Evolutionary conservation across 1,140 invertebrate species (phyloP).

Genomic region (Lutraria rhynchaena): DNA sequence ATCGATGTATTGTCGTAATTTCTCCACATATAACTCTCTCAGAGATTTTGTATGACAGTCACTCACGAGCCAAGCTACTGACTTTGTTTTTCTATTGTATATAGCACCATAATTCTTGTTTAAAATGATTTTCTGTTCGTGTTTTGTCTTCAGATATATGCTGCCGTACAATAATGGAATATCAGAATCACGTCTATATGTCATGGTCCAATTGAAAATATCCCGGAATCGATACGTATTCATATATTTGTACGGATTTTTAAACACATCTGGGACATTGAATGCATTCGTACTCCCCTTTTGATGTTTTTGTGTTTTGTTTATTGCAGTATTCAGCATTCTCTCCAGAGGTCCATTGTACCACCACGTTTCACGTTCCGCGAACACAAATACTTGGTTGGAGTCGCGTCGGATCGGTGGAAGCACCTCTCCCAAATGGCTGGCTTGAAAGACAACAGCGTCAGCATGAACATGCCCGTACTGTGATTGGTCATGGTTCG

Average conservation of each 20-base stretch:
- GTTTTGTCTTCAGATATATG: slow-evolving; percentile 10
- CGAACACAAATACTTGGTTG: slow-evolving; percentile 26
- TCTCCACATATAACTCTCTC: slow-evolving; percentile 83
- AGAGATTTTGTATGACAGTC: slow-evolving; percentile 84
- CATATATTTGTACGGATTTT: neutral
- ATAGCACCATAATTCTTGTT: slow-evolving; percentile 51
- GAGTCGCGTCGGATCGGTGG: neutral
- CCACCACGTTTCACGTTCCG: slow-evolving; percentile 28
- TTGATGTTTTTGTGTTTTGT: too few species aligned
- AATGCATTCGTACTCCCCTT: too few species aligned
- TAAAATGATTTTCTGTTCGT: neutral
- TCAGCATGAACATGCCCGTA: neutral
- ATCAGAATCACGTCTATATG: slow-evolving; percentile 70
- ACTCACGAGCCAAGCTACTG: slow-evolving; percentile 86
- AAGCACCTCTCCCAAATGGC: neutral
- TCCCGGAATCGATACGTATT: neutral
- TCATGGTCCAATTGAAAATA: slow-evolving; percentile 71
- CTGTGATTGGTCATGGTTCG: neutral
- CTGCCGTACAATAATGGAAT: slow-evolving; percentile 59
- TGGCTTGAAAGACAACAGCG: slow-evolving; percentile 10
- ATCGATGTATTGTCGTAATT: slow-evolving; percentile 83
- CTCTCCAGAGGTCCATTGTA: neutral
- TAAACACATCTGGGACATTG: neutral
- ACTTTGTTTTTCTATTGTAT: slow-evolving; percentile 62
- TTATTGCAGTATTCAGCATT: neutral